phyloP scores from a whole-genome alignment of 2,888 invertebrate genomes.

The Mythimna ferrago region DNA sequence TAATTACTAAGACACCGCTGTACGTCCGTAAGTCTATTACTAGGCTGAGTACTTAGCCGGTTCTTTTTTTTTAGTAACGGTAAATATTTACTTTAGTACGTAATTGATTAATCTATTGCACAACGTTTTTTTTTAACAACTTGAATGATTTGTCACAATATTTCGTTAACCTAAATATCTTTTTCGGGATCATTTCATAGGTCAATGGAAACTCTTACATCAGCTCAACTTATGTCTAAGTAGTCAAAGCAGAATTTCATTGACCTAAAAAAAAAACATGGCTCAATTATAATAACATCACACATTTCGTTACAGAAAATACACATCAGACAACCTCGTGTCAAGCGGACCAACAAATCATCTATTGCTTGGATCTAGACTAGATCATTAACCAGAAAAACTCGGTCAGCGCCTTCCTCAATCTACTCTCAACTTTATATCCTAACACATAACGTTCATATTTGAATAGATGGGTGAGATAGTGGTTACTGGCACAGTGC shows the following conservation, averaged over 20 bases:
- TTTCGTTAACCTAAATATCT: slow-evolving; percentile 5
- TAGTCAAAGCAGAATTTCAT: not conserved
- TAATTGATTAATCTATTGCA: slow-evolving; percentile 18
- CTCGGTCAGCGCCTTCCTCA: slow-evolving; percentile 42
- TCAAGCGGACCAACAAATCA: slow-evolving; percentile 28
- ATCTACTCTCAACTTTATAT: slow-evolving; percentile 13
- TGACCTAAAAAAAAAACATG: not conserved
- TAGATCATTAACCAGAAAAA: slow-evolving; percentile 58
- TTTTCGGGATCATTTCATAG: not conserved
- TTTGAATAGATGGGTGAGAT: slow-evolving; percentile 4
- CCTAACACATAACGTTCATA: slow-evolving; percentile 26
- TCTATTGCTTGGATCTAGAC: slow-evolving; percentile 36
- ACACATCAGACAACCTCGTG: slow-evolving; percentile 13
- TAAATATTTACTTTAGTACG: slow-evolving; percentile 3
- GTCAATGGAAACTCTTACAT: slow-evolving; percentile 8
- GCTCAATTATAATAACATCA: not conserved
- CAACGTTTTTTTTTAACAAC: not conserved
- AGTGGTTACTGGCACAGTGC: slow-evolving; percentile 54
- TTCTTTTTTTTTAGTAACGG: not conserved
- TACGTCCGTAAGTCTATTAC: too few species aligned
- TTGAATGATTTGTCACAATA: not conserved
- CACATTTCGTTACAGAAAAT: slow-evolving; percentile 16
- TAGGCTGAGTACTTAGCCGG: too few species aligned
- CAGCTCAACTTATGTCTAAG: not conserved
- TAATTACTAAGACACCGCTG: too few species aligned